A percentile compares a stretch with the other conserved stretches of the same genome.
Evolutionary conservation across 2,113 vertebrate genomes (phyloP).

Genomic region (Oncorhynchus kisutch): DNA sequence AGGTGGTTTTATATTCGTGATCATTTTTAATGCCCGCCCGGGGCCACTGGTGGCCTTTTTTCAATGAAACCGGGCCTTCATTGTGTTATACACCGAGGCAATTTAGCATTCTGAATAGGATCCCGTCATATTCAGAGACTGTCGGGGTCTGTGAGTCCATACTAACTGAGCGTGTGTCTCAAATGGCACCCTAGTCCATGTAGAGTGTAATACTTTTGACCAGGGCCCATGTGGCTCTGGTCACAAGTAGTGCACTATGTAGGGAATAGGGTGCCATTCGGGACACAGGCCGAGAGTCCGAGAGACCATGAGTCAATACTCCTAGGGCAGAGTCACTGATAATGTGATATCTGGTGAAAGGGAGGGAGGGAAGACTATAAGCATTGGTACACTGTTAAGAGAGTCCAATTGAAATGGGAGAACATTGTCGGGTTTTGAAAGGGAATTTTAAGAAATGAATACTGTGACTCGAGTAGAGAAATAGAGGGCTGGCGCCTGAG

Average conservation of each 20-base stretch:
- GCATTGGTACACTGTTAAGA: neutral
- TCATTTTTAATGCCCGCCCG: constrained; percentile 63
- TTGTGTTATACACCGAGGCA: constrained; percentile 39
- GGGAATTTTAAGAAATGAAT: constrained; percentile 18
- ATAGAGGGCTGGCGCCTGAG: neutral
- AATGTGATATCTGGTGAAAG: constrained; percentile 27
- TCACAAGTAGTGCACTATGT: no score
- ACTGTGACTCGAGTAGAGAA: neutral
- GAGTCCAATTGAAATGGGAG: neutral
- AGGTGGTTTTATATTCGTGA: constrained; percentile 55
- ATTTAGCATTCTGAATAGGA: constrained; percentile 47
- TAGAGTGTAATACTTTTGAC: no score
- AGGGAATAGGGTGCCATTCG: no score
- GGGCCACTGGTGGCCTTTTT: constrained; percentile 55
- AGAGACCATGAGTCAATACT: constrained; percentile 46
- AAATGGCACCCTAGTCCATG: no score
- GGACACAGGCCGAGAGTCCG: constrained; percentile 35
- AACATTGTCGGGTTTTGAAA: constrained; percentile 5
- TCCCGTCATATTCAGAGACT: no score
- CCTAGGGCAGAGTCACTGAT: constrained; percentile 28
- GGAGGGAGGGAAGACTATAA: neutral
- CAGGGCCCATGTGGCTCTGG: no score
- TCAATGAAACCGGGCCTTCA: constrained; percentile 30
- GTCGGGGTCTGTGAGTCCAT: constrained; percentile 1
- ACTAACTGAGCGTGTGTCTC: constrained; percentile 30